phyloP scores from a whole-genome alignment of 1,140 invertebrate species.

The Dolichoris vasculosae region DNA sequence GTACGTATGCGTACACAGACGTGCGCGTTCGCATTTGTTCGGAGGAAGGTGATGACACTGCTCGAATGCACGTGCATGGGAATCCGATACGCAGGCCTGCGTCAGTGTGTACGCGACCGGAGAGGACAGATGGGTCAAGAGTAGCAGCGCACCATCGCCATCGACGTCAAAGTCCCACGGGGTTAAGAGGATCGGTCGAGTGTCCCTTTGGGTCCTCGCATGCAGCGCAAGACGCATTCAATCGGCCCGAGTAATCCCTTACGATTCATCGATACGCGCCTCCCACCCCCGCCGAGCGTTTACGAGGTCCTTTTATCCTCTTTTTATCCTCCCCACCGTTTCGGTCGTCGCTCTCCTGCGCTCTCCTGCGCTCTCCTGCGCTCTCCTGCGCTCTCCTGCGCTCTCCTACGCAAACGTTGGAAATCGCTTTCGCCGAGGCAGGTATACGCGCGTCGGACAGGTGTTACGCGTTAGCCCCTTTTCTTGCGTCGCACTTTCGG shows the following conservation, averaged over 20 bases:
- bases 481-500: neutral
- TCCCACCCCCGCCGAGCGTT: constrained; percentile 48
- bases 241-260: constrained; percentile 52
- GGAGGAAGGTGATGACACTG: constrained; percentile 70
- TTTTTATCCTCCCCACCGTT: constrained; percentile 11
- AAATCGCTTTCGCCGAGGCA: neutral
- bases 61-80: constrained; percentile 72
- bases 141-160: constrained; percentile 27
- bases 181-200: constrained; percentile 56
- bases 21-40: neutral
- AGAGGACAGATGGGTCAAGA: constrained; percentile 67
- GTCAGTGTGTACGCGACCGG: constrained; percentile 43
- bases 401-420: neutral
- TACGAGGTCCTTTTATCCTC: constrained; percentile 23
- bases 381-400: neutral
- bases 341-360: neutral
- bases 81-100: constrained; percentile 65
- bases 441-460: neutral
- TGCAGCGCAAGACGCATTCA: constrained; percentile 1
- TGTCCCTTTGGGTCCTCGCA: constrained; percentile 18
- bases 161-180: constrained; percentile 60
- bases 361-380: neutral
- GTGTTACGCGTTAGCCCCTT: neutral
- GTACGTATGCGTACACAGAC: neutral
- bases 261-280: constrained; percentile 56